Evolutionary conservation across 2,888 invertebrate species (phyloP).

Genomic region (Balanococcus diminutus): DNA sequence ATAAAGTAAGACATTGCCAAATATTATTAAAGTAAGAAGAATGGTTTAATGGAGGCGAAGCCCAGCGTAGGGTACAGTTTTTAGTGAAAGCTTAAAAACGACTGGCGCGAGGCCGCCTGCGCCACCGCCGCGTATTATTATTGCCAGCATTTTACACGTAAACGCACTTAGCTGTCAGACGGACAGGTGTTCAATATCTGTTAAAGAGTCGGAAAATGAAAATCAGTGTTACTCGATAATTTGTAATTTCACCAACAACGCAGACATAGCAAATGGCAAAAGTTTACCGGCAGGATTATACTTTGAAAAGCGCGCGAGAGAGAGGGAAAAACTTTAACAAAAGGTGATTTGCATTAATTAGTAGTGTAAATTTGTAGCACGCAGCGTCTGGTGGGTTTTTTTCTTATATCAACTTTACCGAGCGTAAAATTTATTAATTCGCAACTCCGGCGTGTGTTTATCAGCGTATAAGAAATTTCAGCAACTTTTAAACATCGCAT

Average conservation of each 20-base stretch:
- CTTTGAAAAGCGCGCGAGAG: neutral
- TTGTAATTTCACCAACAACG: neutral
- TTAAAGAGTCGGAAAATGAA: slow-evolving; percentile 28
- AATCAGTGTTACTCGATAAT: slow-evolving; percentile 18
- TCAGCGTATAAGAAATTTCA: neutral
- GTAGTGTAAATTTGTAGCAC: neutral
- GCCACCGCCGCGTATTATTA: slow-evolving; percentile 4
- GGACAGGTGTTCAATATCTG: slow-evolving; percentile 47
- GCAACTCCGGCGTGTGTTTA: neutral
- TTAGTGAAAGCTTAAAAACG: neutral
- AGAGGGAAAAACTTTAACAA: neutral
- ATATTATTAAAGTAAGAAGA: slow-evolving; percentile 16
- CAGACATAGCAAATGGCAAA: neutral
- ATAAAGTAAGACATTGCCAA: slow-evolving; percentile 26
- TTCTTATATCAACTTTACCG: neutral
- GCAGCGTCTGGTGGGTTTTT: neutral
- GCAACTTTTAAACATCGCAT: neutral
- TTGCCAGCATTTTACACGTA: slow-evolving; percentile 45
- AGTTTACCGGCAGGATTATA: neutral
- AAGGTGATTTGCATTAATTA: slow-evolving; percentile 13
- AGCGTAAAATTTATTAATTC: slow-evolving; percentile 3
- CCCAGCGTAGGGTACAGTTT: neutral
- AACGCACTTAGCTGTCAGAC: slow-evolving; percentile 48
- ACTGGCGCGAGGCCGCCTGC: neutral
- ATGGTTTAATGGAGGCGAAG: neutral